Conservation (phyloP, 2,888 invertebrate genomes). For the Eucera pruinosa region DNA sequence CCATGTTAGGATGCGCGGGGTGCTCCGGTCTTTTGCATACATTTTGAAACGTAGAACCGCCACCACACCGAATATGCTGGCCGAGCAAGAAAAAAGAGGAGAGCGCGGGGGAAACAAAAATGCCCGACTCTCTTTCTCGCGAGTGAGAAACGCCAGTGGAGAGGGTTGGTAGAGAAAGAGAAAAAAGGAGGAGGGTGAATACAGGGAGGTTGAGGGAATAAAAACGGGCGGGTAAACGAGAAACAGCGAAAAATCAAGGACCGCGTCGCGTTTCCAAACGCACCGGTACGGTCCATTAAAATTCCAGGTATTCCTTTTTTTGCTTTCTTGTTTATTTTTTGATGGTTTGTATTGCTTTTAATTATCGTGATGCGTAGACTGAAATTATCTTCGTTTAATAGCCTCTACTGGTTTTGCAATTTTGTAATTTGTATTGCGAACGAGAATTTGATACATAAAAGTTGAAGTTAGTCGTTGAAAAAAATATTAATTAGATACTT, state of each 20-base stretch:
- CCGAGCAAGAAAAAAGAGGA: slow-evolving; percentile 64
- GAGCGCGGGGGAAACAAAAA: slow-evolving; percentile 69
- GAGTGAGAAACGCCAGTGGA: slow-evolving; percentile 21
- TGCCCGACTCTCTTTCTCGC: slow-evolving; percentile 57
- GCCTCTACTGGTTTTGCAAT: background rate
- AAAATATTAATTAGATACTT: no score
- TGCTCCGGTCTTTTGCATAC: slow-evolving; percentile 83
- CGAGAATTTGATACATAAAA: no score
- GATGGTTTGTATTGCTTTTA: slow-evolving; percentile 26
- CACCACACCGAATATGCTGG: slow-evolving; percentile 78
- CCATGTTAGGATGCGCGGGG: slow-evolving; percentile 82
- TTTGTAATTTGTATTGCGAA: no score
- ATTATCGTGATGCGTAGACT: slow-evolving; percentile 24
- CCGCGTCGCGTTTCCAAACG: slow-evolving; percentile 60
- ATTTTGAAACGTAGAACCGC: slow-evolving; percentile 82
- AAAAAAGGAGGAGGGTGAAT: slow-evolving; percentile 1
- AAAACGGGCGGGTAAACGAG: slow-evolving; percentile 67
- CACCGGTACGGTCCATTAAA: slow-evolving; percentile 60
- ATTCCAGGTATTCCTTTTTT: slow-evolving; percentile 36
- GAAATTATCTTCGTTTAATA: slow-evolving; percentile 20
- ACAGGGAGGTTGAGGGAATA: slow-evolving; percentile 25
- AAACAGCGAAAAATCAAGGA: slow-evolving; percentile 67
- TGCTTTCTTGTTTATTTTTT: background rate
- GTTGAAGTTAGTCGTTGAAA: no score
- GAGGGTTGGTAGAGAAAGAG: slow-evolving; percentile 27